These are phyloP conservation scores for Thalpophila matura DNA, from an alignment of 2,888 invertebrate genomes.

Conservation along the genomic window DNA sequence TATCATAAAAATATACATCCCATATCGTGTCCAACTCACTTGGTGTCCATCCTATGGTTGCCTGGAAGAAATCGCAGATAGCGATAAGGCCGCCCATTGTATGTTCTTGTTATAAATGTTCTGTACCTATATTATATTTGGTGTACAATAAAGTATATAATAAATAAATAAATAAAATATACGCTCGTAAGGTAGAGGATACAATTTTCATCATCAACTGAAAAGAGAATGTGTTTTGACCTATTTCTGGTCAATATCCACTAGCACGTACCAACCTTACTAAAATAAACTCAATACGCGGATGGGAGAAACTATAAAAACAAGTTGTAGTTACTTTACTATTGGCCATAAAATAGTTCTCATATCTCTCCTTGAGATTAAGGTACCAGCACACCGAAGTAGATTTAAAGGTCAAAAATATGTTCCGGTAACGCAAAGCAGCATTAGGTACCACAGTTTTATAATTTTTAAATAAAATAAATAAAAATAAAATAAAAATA, in stretches of 20 bases:
- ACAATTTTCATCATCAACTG: background rate
- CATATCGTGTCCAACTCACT: too few species aligned
- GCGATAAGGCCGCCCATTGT: too few species aligned
- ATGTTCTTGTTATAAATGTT: too few species aligned
- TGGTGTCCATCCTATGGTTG: background rate
- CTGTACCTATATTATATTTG: too few species aligned
- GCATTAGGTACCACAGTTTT: too few species aligned
- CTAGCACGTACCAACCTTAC: background rate
- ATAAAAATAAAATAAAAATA: too few species aligned
- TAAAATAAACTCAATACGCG: background rate
- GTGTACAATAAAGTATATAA: too few species aligned
- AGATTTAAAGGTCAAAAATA: background rate
- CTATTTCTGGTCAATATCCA: background rate
- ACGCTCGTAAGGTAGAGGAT: too few species aligned
- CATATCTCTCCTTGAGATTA: background rate
- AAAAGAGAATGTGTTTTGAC: background rate
- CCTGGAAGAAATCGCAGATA: too few species aligned
- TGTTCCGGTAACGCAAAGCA: too few species aligned
- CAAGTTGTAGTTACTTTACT: background rate
- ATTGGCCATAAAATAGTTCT: constrained; percentile 17
- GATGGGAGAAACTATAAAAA: constrained; percentile 11
- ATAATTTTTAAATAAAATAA: too few species aligned
- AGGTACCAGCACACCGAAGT: background rate
- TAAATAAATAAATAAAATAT: too few species aligned
- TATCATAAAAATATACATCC: background rate